Evolutionary conservation across 2,113 vertebrate genomes (phyloP).

Genomic region (Antechinus stuartii): DNA sequence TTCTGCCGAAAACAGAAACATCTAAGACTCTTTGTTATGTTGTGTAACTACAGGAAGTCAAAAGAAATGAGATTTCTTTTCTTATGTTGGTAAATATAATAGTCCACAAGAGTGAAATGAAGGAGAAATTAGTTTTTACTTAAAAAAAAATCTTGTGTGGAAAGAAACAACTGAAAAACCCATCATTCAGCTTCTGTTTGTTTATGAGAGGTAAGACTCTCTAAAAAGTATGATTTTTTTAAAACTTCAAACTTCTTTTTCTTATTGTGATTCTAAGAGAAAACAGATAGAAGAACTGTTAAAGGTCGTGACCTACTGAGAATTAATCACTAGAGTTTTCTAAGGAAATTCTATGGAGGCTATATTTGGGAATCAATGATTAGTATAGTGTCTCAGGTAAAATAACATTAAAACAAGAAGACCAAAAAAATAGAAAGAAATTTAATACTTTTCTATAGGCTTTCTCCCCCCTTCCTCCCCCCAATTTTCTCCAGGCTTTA

Average conservation of each 20-base stretch:
- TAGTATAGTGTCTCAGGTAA: constrained; percentile 29
- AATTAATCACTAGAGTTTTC: constrained; percentile 25
- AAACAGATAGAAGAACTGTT: background rate
- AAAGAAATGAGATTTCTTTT: constrained; percentile 46
- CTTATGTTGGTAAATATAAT: constrained; percentile 49
- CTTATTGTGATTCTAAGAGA: constrained; percentile 26
- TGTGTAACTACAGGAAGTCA: constrained; percentile 58
- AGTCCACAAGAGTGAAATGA: constrained; percentile 41
- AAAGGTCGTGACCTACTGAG: background rate
- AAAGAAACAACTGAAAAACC: constrained; percentile 50
- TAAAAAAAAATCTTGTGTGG: constrained; percentile 28
- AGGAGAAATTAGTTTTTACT: constrained; percentile 65
- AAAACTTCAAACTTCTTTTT: constrained; percentile 1
- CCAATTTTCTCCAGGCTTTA: constrained; percentile 38
- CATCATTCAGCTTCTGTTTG: constrained; percentile 1
- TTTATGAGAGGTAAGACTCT: constrained; percentile 18
- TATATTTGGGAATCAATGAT: constrained; percentile 14
- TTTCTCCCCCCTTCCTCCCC: too few species aligned
- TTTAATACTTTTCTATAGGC: background rate
- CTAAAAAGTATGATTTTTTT: constrained; percentile 42
- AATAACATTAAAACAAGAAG: constrained; percentile 46
- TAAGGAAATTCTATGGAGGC: constrained; percentile 52
- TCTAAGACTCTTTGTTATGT: constrained; percentile 48
- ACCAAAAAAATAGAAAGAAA: constrained; percentile 11
- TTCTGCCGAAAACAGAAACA: constrained; percentile 44